phyloP scores from a whole-genome alignment of 2,113 vertebrate genomes.

The Ia io region DNA sequence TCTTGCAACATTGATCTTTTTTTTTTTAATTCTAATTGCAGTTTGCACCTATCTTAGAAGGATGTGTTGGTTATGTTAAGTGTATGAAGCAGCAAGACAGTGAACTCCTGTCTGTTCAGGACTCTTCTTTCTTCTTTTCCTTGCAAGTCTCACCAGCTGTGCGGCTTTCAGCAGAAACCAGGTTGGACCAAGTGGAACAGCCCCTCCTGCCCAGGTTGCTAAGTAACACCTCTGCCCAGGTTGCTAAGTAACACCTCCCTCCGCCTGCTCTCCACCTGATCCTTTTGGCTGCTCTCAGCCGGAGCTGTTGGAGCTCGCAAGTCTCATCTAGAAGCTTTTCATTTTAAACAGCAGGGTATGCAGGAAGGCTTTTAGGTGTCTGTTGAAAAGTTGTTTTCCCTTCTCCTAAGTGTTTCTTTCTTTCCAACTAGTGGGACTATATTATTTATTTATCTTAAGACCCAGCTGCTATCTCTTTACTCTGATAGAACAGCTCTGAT shows the following conservation, averaged over 20 bases:
- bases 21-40: neutral
- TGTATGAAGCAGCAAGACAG: conserved; percentile 65
- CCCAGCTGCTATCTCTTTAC: conserved; percentile 51
- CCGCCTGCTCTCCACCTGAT: conserved; percentile 41
- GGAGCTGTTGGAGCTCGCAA: conserved; percentile 61
- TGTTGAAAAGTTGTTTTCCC: conserved; percentile 68
- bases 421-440: neutral
- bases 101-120: conserved; percentile 67
- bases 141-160: conserved; percentile 31
- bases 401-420: conserved; percentile 34
- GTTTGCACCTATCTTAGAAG: conserved; percentile 43
- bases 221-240: conserved; percentile 78
- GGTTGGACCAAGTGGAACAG: conserved; percentile 73
- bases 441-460: conserved; percentile 70
- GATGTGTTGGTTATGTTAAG: conserved; percentile 49
- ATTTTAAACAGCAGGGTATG: conserved; percentile 80
- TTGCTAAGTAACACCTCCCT: conserved; percentile 80
- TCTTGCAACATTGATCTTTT: neutral
- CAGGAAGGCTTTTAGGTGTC: conserved; percentile 70
- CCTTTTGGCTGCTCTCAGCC: conserved; percentile 39
- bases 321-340: conserved; percentile 65
- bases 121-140: conserved; percentile 62
- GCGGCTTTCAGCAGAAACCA: conserved; percentile 65
- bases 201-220: conserved; percentile 75
- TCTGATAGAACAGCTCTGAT: conserved; percentile 54